Conservation (phyloP, 1,140 invertebrate species). For the Drosophila kurseongensis region DNA sequence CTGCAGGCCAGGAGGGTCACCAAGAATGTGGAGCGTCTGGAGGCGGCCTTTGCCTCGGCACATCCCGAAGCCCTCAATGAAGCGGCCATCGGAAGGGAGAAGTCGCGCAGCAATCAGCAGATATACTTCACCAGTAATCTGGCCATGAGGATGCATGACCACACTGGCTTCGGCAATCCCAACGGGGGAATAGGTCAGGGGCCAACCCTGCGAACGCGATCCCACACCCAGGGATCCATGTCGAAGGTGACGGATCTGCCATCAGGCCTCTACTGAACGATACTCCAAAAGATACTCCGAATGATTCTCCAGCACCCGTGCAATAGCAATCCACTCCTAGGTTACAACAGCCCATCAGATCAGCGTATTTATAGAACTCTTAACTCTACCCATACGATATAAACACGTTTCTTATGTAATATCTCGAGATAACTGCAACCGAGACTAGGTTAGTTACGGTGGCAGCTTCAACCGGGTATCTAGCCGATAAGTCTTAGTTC, state of each 20-base stretch:
- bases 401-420: slow-evolving; percentile 17
- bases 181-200: slow-evolving; percentile 2
- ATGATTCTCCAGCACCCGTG: slow-evolving; percentile 52
- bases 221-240: slow-evolving; percentile 85
- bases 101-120: slow-evolving; percentile 85
- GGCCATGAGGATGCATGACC: slow-evolving; percentile 75
- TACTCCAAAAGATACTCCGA: slow-evolving; percentile 12
- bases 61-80: slow-evolving; percentile 87
- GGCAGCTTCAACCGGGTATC: slow-evolving; percentile 75
- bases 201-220: slow-evolving; percentile 65
- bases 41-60: slow-evolving; percentile 85
- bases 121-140: slow-evolving; percentile 84
- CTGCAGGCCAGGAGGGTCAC: slow-evolving; percentile 87
- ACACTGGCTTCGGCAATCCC: slow-evolving; percentile 23
- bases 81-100: slow-evolving; percentile 85
- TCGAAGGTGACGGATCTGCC: slow-evolving; percentile 90
- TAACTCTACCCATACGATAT: slow-evolving; percentile 9
- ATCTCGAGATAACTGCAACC: slow-evolving; percentile 28
- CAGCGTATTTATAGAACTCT: slow-evolving; percentile 25
- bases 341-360: slow-evolving; percentile 18
- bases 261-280: slow-evolving; percentile 88
- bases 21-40: slow-evolving; percentile 91
- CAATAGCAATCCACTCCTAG: slow-evolving; percentile 56
- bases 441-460: slow-evolving; percentile 58
- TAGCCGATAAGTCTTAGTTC: slow-evolving; percentile 47